phyloP scores from a whole-genome alignment of 35 echinoderm and acorn worm genomes.

The Lytechinus pictus region DNA sequence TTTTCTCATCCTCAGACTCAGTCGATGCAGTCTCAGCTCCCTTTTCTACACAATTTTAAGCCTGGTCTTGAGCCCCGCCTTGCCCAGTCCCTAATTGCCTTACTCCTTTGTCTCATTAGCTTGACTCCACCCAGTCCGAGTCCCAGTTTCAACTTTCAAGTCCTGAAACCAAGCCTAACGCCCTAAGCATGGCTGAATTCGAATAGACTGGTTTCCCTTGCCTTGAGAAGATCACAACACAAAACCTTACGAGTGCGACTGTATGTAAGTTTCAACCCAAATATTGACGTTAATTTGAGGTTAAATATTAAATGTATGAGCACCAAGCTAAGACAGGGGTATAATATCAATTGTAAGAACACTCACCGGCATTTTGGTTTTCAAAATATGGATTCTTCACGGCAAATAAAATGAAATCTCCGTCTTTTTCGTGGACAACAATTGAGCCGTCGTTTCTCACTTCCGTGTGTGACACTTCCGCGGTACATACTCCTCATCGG shows the following conservation, averaged over 20 bases:
- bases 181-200: too few species aligned
- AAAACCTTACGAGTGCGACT: not conserved
- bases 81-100: too few species aligned
- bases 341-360: not conserved
- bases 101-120: too few species aligned
- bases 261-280: not conserved
- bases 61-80: too few species aligned
- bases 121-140: too few species aligned
- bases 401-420: not conserved
- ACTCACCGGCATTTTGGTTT: not conserved
- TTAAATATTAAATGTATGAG: not conserved
- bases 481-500: too few species aligned
- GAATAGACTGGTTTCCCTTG: too few species aligned
- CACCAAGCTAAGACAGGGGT: not conserved
- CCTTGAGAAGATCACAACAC: not conserved
- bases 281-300: not conserved
- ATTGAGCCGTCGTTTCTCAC: not conserved
- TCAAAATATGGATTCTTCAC: not conserved
- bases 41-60: too few species aligned
- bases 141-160: too few species aligned
- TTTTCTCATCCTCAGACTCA: too few species aligned
- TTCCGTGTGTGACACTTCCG: not conserved
- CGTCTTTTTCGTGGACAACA: not conserved
- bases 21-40: too few species aligned
- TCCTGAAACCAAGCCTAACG: too few species aligned